phyloP scores from a whole-genome alignment of 1,140 invertebrate genomes.

The Diachasma alloeum region DNA sequence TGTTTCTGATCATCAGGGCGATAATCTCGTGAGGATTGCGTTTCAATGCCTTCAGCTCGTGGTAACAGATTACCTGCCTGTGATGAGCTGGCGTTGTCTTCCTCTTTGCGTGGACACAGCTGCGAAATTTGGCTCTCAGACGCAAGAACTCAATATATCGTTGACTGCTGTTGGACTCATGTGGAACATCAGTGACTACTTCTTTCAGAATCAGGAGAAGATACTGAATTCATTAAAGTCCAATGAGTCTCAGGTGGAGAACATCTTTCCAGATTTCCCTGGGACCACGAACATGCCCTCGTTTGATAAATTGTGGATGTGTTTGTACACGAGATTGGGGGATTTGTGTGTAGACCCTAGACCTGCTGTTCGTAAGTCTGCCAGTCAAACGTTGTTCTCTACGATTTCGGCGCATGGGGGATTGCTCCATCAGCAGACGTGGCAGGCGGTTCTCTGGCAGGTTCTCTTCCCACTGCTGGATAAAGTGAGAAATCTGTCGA shows the following conservation, averaged over 20 bases:
- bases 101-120: conserved; percentile 93
- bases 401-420: conserved; percentile 95
- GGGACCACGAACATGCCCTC: conserved; percentile 85
- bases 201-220: conserved; percentile 94
- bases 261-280: conserved; percentile 83
- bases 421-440: conserved; percentile 85
- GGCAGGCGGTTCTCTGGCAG: conserved; percentile 89
- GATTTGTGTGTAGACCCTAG: conserved; percentile 94
- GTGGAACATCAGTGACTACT: conserved; percentile 98
- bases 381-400: conserved; percentile 97
- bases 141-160: conserved; percentile 96
- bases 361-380: conserved; percentile 96
- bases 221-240: conserved; percentile 76
- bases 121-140: conserved; percentile 95
- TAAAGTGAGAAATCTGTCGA: conserved; percentile 89
- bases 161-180: conserved; percentile 96
- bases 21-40: conserved; percentile 89
- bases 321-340: conserved; percentile 87
- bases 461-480: conserved; percentile 96
- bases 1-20: conserved; percentile 91
- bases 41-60: conserved; percentile 97
- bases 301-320: conserved; percentile 96
- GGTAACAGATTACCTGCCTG: conserved; percentile 93
- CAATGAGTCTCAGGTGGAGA: conserved; percentile 63
- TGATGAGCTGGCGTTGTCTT: conserved; percentile 87